Conservation (phyloP, 2,888 invertebrate species). For the Dilophus febrilis region DNA sequence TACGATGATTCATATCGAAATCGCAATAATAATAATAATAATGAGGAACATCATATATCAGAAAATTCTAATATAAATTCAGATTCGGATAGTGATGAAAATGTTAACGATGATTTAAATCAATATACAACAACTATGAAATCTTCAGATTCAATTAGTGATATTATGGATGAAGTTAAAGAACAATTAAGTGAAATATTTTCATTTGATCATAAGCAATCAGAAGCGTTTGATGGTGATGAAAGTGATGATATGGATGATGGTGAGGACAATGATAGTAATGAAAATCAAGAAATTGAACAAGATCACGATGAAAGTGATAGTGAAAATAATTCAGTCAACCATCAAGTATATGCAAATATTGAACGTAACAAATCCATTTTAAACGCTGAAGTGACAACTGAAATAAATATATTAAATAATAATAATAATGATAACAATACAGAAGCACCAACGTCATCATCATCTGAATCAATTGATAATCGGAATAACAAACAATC, state of each 20-base stretch:
- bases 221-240: not conserved
- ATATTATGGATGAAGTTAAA: slow-evolving; percentile 21
- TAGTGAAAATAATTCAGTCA: slow-evolving; percentile 4
- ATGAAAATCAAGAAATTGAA: slow-evolving; percentile 19
- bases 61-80: too few species aligned
- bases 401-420: not conserved
- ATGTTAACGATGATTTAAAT: slow-evolving; percentile 2
- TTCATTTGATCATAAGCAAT: slow-evolving; percentile 22
- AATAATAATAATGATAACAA: slow-evolving; percentile 4
- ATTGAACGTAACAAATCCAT: slow-evolving; percentile 1
- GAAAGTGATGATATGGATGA: too few species aligned
- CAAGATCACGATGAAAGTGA: slow-evolving; percentile 4
- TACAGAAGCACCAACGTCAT: slow-evolving; percentile 12
- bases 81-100: too few species aligned
- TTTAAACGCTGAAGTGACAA: too few species aligned
- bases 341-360: slow-evolving; percentile 4
- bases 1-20: too few species aligned
- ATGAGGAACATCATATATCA: too few species aligned
- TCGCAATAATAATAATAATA: too few species aligned
- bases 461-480: slow-evolving; percentile 2
- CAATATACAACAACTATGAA: too few species aligned
- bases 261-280: too few species aligned
- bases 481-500: too few species aligned
- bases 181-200: slow-evolving; percentile 26
- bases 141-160: too few species aligned